phyloP scores from a whole-genome alignment of 2,113 vertebrate genomes.

The Dicrurus megarhynchus region DNA sequence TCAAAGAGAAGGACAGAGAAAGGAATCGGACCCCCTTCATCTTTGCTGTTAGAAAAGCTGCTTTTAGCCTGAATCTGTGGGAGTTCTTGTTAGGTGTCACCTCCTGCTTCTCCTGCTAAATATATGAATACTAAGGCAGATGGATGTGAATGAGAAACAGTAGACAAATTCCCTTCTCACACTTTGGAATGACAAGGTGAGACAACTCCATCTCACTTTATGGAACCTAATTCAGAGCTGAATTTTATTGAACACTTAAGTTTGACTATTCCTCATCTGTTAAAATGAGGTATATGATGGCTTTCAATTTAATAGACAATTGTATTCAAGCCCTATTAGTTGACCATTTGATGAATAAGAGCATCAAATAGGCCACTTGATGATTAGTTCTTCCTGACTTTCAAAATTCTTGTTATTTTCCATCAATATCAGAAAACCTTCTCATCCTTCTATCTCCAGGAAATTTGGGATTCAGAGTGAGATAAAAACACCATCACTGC shows the following conservation, averaged over 20 bases:
- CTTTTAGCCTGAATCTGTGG: background rate
- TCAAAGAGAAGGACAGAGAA: background rate
- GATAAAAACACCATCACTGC: background rate
- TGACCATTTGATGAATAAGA: background rate
- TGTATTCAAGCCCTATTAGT: background rate
- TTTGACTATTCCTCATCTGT: background rate
- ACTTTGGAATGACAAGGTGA: background rate
- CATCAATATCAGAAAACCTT: background rate
- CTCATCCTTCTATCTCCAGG: background rate
- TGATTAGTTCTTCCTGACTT: background rate
- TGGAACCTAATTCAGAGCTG: background rate
- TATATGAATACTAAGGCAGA: background rate
- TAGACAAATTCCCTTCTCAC: background rate
- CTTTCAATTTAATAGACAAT: background rate
- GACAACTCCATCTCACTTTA: background rate
- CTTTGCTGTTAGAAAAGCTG: background rate
- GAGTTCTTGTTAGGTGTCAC: background rate
- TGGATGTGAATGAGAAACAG: background rate
- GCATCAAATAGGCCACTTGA: background rate
- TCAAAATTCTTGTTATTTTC: background rate
- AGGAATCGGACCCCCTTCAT: accelerated
- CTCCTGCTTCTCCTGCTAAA: background rate
- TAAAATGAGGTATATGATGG: background rate
- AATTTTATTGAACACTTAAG: background rate
- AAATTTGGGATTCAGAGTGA: background rate